Conservation (phyloP, 2,113 vertebrate species). For the Tragelaphus buxtoni region DNA sequence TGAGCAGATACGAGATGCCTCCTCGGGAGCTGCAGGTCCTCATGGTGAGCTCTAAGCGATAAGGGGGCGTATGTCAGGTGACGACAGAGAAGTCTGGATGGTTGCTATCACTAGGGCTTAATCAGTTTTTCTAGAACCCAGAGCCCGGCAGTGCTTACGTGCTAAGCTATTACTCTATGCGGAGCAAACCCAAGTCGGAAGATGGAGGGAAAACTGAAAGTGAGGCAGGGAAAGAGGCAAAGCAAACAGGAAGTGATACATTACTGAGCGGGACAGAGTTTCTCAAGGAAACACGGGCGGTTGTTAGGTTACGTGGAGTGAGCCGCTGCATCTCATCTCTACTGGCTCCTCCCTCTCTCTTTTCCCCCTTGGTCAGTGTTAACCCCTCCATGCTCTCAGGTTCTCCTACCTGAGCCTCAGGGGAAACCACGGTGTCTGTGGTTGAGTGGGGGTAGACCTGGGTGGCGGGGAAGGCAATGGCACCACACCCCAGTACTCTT, state of each 20-base stretch:
- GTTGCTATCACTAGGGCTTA: not conserved
- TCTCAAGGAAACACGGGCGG: not conserved
- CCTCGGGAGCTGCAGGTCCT: not conserved
- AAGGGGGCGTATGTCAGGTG: too few species aligned
- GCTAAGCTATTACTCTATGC: not conserved
- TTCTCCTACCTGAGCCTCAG: not conserved
- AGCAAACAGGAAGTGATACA: not conserved
- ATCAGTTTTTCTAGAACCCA: not conserved
- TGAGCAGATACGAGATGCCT: not conserved
- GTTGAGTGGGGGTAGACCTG: not conserved
- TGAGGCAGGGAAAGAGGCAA: not conserved
- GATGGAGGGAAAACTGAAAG: not conserved
- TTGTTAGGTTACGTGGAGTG: rapidly evolving
- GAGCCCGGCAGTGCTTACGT: not conserved
- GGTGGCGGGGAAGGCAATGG: too few species aligned
- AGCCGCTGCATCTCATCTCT: too few species aligned
- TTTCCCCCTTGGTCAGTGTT: not conserved
- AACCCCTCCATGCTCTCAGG: rapidly evolving
- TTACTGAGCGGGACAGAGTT: not conserved
- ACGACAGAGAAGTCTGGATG: not conserved
- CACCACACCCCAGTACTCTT: too few species aligned
- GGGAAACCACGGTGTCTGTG: not conserved
- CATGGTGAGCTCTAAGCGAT: not conserved
- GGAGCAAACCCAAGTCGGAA: not conserved
- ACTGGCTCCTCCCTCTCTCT: not conserved